Conservation (phyloP, 2,888 invertebrate genomes). For the Gibbula magus region DNA sequence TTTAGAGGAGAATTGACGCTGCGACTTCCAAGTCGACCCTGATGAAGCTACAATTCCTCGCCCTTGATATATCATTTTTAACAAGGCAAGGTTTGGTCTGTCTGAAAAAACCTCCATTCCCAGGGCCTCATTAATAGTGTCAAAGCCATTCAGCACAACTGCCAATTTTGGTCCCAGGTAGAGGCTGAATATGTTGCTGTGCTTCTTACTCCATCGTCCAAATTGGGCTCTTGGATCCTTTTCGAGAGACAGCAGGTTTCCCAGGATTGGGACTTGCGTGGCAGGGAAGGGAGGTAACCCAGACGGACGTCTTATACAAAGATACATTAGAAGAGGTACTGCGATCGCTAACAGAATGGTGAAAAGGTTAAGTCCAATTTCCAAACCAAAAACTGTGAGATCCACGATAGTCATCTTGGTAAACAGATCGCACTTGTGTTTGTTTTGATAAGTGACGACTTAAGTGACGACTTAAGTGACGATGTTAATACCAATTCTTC, state of each 20-base stretch:
- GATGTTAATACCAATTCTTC: too few species aligned
- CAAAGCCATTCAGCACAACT: conserved; percentile 17
- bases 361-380: not conserved
- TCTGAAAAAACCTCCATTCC: conserved; percentile 16
- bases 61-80: not conserved
- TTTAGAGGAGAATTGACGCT: conserved; percentile 11
- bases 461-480: too few species aligned
- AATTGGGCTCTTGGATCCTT: not conserved
- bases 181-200: conserved; percentile 19
- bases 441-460: too few species aligned
- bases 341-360: conserved; percentile 2
- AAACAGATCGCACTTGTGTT: too few species aligned
- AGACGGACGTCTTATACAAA: not conserved
- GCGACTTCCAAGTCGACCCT: conserved; percentile 20
- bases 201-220: conserved; percentile 17
- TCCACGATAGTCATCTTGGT: too few species aligned
- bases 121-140: conserved; percentile 5
- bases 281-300: conserved; percentile 24
- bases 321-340: not conserved
- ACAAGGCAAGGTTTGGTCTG: not conserved
- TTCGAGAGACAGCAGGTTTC: conserved; percentile 9
- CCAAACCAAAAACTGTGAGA: too few species aligned
- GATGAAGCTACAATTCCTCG: conserved; percentile 9
- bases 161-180: conserved; percentile 1
- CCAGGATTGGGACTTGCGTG: conserved; percentile 12